These are phyloP conservation scores for Otis tarda DNA, from an alignment of 2,113 vertebrate genomes.

Conservation along the genomic window DNA sequence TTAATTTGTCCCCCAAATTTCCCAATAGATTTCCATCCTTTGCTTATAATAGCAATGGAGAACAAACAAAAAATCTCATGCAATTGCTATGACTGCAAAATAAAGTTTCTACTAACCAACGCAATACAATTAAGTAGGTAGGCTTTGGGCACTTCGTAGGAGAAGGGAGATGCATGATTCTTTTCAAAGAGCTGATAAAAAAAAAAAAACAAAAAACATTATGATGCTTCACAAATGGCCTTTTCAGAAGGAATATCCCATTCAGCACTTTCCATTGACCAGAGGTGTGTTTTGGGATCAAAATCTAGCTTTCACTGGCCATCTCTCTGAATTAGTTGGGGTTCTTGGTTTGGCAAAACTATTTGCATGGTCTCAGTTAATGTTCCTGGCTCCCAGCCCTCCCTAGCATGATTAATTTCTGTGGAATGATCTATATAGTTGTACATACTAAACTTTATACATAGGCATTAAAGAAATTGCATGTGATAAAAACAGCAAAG, in stretches of 20 bases:
- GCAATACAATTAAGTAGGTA: not conserved
- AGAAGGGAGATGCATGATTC: not conserved
- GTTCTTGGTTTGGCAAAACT: not conserved
- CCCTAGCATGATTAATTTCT: not conserved
- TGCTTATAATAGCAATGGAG: not conserved
- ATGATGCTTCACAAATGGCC: not conserved
- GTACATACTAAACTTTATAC: not conserved
- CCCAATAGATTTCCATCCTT: not conserved
- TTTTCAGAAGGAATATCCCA: not conserved
- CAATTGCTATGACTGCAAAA: not conserved
- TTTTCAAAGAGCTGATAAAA: not conserved
- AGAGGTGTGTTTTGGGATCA: not conserved
- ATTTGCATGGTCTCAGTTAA: not conserved
- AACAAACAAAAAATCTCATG: not conserved
- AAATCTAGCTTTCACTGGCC: not conserved
- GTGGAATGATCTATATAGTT: not conserved
- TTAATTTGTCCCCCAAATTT: not conserved
- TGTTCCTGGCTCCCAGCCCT: accelerated
- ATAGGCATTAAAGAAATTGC: not conserved
- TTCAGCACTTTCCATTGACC: not conserved
- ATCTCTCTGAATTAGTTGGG: not conserved
- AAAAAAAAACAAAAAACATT: not conserved
- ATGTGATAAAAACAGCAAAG: not conserved
- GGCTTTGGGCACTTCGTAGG: not conserved
- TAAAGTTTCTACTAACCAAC: not conserved